Evolutionary conservation across 2,888 invertebrate genomes (phyloP), one percentile per base, ranked within the genome.

Genomic region (Cecidostiba fungosa): DNA sequence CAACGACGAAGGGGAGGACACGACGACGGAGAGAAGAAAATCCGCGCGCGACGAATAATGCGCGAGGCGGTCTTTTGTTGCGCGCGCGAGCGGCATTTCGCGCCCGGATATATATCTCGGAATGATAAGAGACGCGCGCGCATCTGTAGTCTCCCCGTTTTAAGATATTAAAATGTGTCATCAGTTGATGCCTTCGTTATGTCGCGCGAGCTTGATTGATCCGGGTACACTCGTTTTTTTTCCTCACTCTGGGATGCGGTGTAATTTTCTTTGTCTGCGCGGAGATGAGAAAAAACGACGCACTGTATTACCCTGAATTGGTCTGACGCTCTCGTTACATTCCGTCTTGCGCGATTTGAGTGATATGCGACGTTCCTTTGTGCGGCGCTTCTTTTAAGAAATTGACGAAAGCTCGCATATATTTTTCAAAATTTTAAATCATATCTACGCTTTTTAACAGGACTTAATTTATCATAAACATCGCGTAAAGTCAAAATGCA

Each of bases 111-210:
- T 82, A 50, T 73, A 85, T 82, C 85, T 81, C 81, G 83, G 86
- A 72, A 62, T 85, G 80, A 86, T 23, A 80, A 79, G 84, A 50
- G 70, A 76, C 73, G 87, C 12, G 39, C 29, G 23, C 77, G 62
- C 39, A 82, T 85, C 84, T 85, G 87, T 84, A 80, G 86, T 86
- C 88, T 86, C 86, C 87, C 86, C 86, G 91, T 92, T 92, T 89
- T 92, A 92, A 92, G 92, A 92, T 92, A 92, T 92, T 92, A 92
- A 92, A 92, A 92, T 92, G 91, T 91, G 92, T 91, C 92, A 92
- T 92, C 92, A 92, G 92, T 90, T 92, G 92, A 92, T 92, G 91
- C 89, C 91, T 91, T 92, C 91, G 92, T 92, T 92, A 90, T 87
- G 82, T 29, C 78, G 87, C 87, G 84, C 87, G 12, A 26, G 66